phyloP scores from a whole-genome alignment of 1,140 invertebrate species.

The Venustaconcha ellipsiformis region DNA sequence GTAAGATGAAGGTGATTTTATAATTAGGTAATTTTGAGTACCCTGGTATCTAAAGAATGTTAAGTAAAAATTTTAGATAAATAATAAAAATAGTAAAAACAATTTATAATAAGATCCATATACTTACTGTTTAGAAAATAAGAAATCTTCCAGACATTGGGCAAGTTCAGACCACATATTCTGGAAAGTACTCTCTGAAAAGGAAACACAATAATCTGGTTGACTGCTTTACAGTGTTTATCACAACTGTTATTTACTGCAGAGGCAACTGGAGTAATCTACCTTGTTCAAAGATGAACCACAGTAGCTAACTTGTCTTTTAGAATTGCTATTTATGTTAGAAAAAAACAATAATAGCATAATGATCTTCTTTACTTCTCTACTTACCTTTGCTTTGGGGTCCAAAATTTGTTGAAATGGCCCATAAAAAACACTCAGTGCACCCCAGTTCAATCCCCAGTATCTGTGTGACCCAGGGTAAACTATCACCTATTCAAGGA shows the following conservation, averaged over 20 bases:
- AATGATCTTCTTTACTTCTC: slow-evolving; percentile 70
- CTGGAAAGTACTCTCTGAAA: slow-evolving; percentile 67
- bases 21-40: background rate
- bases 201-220: slow-evolving; percentile 11
- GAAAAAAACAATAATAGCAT: slow-evolving; percentile 44
- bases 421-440: too few relatives aligned
- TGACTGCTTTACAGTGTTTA: background rate
- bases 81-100: background rate
- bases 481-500: too few relatives aligned
- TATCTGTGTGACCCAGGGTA: too few relatives aligned
- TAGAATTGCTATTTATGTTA: background rate
- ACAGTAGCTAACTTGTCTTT: background rate
- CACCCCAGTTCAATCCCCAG: too few relatives aligned
- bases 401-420: too few relatives aligned
- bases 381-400: too few relatives aligned
- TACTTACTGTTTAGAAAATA: slow-evolving; percentile 79
- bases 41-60: background rate
- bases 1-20: too few relatives aligned
- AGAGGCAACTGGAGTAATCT: background rate
- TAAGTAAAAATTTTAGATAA: background rate
- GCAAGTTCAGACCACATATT: slow-evolving; percentile 86
- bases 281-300: background rate
- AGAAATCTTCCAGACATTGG: slow-evolving; percentile 88
- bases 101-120: background rate
- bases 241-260: background rate